These are phyloP conservation scores for Oreotrochilus melanogaster DNA, from an alignment of 2,113 vertebrate species.

Conservation along the genomic window DNA sequence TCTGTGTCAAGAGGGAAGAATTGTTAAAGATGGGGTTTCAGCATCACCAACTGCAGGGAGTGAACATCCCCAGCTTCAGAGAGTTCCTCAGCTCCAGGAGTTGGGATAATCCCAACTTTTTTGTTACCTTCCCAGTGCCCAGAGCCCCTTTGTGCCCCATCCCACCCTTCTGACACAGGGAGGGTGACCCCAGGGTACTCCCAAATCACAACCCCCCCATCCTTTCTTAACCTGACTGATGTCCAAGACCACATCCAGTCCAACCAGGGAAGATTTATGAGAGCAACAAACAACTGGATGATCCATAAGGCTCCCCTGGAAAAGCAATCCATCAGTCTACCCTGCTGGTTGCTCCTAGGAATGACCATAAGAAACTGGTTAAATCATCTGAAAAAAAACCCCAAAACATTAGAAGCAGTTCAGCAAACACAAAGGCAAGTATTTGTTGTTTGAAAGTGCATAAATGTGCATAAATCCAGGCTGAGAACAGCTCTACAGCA, in stretches of 20 bases:
- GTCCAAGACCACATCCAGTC: not conserved
- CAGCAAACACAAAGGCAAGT: not conserved
- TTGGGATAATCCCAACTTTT: not conserved
- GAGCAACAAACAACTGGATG: not conserved
- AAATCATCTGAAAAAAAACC: not conserved
- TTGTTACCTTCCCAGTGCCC: not conserved
- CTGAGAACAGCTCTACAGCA: not conserved
- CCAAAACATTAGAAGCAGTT: not conserved
- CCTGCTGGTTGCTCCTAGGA: not conserved
- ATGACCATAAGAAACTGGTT: not conserved
- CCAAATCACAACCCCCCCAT: not conserved
- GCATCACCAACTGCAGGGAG: not conserved
- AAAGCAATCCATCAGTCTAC: not conserved
- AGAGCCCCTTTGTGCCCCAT: not conserved
- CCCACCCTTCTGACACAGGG: not conserved
- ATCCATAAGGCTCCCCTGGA: not conserved
- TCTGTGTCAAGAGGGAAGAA: not conserved
- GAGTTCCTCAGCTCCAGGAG: not conserved
- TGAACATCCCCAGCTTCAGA: not conserved
- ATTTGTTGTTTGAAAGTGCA: not conserved
- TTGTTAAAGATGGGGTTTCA: not conserved
- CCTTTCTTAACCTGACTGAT: not conserved
- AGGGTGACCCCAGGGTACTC: not conserved
- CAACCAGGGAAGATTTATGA: not conserved
- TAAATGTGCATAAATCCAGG: not conserved